Evolutionary conservation across 2,113 vertebrate species (phyloP).

Genomic region (Sinocyclocheilus anshuiensis): DNA sequence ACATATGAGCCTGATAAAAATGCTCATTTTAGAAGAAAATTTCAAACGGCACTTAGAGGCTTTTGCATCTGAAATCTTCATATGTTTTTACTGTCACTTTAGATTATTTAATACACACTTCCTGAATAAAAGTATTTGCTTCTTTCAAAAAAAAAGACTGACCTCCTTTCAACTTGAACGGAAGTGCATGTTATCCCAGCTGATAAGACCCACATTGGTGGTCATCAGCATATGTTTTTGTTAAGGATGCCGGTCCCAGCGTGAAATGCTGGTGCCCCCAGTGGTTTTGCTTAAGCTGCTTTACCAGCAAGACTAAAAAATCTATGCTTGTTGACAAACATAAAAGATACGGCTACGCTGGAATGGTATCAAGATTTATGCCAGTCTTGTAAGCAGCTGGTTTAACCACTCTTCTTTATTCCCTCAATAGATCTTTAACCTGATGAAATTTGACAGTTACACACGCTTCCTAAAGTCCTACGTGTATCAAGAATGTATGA

Average conservation of each 20-base stretch:
- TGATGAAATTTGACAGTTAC: constrained; percentile 99
- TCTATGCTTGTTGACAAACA: not conserved
- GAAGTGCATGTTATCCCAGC: not conserved
- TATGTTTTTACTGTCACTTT: not conserved
- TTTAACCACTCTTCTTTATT: not conserved
- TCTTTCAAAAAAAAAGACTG: not conserved
- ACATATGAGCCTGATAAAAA: too few relatives aligned
- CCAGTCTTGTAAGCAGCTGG: not conserved
- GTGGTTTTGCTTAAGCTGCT: not conserved
- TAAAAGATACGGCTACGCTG: not conserved
- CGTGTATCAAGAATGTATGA: constrained; percentile 92
- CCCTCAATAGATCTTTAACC: constrained; percentile 89
- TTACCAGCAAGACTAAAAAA: not conserved
- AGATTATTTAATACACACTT: not conserved
- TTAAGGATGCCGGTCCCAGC: not conserved
- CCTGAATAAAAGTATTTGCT: not conserved
- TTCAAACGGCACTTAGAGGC: too few relatives aligned
- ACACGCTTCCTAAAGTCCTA: constrained; percentile 94
- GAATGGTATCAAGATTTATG: not conserved
- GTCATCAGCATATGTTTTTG: not conserved
- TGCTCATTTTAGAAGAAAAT: too few relatives aligned
- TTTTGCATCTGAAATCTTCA: too few relatives aligned
- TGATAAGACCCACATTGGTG: not conserved
- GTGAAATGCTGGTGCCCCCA: not conserved
- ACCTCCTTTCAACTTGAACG: not conserved